Conservation (phyloP, 2,888 invertebrate genomes). For the Caenorhabditis sulstoni region DNA sequence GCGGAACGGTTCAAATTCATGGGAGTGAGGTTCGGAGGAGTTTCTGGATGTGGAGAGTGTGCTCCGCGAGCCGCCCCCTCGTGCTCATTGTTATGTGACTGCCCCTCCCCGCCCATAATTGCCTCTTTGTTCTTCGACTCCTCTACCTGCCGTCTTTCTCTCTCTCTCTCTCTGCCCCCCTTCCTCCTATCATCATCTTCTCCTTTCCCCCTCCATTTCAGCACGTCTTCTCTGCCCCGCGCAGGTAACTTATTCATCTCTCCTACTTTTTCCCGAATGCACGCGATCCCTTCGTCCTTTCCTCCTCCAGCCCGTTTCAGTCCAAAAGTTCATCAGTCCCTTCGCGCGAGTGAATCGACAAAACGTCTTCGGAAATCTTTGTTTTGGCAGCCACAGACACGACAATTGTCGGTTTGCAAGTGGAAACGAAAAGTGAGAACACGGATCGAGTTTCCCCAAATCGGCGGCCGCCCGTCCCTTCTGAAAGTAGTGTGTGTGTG, state of each 20-base stretch:
- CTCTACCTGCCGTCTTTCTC: constrained; percentile 25
- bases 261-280: constrained; percentile 7
- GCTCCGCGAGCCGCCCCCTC: too few relatives aligned
- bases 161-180: background rate
- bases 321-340: constrained; percentile 11
- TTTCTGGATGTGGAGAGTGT: too few relatives aligned
- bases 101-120: constrained; percentile 39
- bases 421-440: constrained; percentile 36
- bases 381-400: constrained; percentile 19
- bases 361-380: constrained; percentile 16
- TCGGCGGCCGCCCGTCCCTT: background rate
- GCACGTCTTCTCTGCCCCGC: too few relatives aligned
- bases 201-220: too few relatives aligned
- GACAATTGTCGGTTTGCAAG: constrained; percentile 31
- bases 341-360: background rate
- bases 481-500: background rate
- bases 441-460: constrained; percentile 33
- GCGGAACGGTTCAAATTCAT: too few relatives aligned
- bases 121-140: constrained; percentile 54
- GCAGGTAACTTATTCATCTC: constrained; percentile 45
- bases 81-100: constrained; percentile 45
- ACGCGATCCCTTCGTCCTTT: constrained; percentile 20
- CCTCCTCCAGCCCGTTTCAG: constrained; percentile 7
- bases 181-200: constrained; percentile 25
- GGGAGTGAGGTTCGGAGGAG: too few relatives aligned